These are phyloP conservation scores for Synanthedon formicaeformis DNA, from an alignment of 2,888 invertebrate genomes.

Conservation along the genomic window DNA sequence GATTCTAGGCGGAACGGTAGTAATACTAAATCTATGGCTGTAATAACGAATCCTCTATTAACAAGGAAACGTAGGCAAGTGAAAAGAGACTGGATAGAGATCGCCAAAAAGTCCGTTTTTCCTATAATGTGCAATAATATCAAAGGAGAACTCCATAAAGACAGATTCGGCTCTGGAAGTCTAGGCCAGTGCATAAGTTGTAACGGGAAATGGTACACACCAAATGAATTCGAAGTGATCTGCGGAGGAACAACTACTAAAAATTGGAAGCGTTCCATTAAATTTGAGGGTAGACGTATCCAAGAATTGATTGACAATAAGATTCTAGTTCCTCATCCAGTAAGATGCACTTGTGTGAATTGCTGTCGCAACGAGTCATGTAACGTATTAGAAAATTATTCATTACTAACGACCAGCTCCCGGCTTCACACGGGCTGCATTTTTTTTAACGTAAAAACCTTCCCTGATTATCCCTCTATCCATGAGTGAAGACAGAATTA, in stretches of 20 bases:
- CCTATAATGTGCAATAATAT: slow-evolving; percentile 86
- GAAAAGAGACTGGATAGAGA: slow-evolving; percentile 75
- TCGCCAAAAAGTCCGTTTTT: slow-evolving; percentile 83
- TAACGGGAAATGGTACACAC: slow-evolving; percentile 89
- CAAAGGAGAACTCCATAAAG: slow-evolving; percentile 91
- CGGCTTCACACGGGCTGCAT: too few relatives aligned
- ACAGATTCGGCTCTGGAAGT: slow-evolving; percentile 90
- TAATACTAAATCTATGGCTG: too few relatives aligned
- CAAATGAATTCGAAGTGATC: slow-evolving; percentile 93
- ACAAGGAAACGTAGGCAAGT: slow-evolving; percentile 47
- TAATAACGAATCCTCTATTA: slow-evolving; percentile 65
- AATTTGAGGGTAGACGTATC: slow-evolving; percentile 91
- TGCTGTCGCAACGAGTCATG: slow-evolving; percentile 94
- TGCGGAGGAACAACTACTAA: slow-evolving; percentile 95
- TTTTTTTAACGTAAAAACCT: too few relatives aligned
- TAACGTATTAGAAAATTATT: slow-evolving; percentile 16
- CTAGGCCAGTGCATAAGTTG: slow-evolving; percentile 91
- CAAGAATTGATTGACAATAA: slow-evolving; percentile 94
- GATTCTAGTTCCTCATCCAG: slow-evolving; percentile 91
- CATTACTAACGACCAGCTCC: too few relatives aligned
- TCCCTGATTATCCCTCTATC: too few relatives aligned
- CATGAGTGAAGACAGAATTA: too few relatives aligned
- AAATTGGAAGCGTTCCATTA: slow-evolving; percentile 96
- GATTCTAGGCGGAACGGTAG: too few relatives aligned
- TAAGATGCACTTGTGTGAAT: slow-evolving; percentile 94